Evolutionary conservation across 2,888 invertebrate species (phyloP).

Genomic region (Spialia ferax): DNA sequence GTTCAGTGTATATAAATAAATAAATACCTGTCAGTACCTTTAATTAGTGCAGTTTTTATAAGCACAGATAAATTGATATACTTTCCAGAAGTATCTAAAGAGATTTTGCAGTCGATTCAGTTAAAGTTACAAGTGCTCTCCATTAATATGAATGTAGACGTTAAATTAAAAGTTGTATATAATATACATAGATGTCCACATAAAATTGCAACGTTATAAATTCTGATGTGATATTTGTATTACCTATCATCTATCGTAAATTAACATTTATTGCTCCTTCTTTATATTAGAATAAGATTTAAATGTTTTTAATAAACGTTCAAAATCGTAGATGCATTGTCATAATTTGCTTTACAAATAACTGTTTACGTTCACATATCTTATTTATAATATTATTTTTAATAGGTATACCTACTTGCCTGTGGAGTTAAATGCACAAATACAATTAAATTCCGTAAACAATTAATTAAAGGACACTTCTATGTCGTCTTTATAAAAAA

Average conservation of each 20-base stretch:
- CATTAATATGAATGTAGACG: neutral
- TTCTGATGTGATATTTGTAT: conserved; percentile 31
- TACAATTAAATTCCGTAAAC: no score
- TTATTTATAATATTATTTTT: no score
- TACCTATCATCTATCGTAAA: conserved; percentile 22
- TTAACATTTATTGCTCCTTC: conserved; percentile 18
- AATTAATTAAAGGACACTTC: no score
- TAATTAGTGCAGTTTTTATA: conserved; percentile 19
- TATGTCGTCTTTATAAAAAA: neutral
- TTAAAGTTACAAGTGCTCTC: neutral
- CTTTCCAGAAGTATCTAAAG: conserved; percentile 1
- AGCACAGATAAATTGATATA: conserved; percentile 21
- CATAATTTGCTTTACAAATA: no score
- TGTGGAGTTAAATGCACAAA: no score
- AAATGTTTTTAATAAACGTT: conserved; percentile 6
- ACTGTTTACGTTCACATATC: no score
- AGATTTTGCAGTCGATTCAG: conserved; percentile 24
- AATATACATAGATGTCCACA: neutral
- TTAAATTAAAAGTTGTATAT: neutral
- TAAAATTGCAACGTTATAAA: conserved; percentile 19
- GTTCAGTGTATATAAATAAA: conserved; percentile 32
- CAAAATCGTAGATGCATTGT: no score
- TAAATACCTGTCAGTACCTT: conserved; percentile 3
- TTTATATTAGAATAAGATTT: conserved; percentile 22
- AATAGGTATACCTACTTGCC: neutral